Evolutionary conservation across 2,888 invertebrate species (phyloP).

Genomic region (Microplitis deprimator): DNA sequence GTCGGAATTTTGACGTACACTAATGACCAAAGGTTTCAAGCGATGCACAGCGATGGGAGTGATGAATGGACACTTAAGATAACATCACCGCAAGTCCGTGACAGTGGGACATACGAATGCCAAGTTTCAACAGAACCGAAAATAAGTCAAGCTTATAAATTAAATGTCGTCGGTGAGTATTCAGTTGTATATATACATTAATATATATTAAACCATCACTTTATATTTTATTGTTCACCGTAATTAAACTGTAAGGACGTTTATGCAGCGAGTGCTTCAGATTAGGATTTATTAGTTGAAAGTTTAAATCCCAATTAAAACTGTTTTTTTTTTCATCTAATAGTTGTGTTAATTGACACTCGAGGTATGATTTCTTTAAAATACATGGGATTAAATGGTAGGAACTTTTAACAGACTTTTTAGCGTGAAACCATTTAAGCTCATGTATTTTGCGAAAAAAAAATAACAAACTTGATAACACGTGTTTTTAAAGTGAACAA

Average conservation of each 20-base stretch:
- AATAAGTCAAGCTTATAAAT: conserved; percentile 82
- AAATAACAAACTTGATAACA: neutral
- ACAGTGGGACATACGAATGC: conserved; percentile 82
- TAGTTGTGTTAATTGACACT: too few relatives aligned
- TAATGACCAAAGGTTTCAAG: conserved; percentile 81
- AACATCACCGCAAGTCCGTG: conserved; percentile 79
- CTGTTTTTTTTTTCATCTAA: too few relatives aligned
- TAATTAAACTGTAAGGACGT: too few relatives aligned
- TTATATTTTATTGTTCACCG: too few relatives aligned
- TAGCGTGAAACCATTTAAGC: too few relatives aligned
- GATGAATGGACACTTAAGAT: conserved; percentile 83
- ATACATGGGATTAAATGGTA: too few relatives aligned
- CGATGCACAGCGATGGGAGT: conserved; percentile 80
- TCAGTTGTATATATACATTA: neutral
- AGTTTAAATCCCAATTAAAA: too few relatives aligned
- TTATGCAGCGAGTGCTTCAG: too few relatives aligned
- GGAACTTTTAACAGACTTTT: too few relatives aligned
- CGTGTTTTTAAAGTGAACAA: too few relatives aligned
- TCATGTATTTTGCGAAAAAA: neutral
- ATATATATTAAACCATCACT: neutral
- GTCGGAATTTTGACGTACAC: conserved; percentile 83
- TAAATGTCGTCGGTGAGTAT: conserved; percentile 83
- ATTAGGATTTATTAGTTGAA: too few relatives aligned
- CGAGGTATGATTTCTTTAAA: too few relatives aligned
- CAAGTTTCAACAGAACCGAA: conserved; percentile 86